Evolutionary conservation across 2,888 invertebrate species (phyloP), one percentile per base, ranked within the genome.

Genomic region (Cryptus armator): DNA sequence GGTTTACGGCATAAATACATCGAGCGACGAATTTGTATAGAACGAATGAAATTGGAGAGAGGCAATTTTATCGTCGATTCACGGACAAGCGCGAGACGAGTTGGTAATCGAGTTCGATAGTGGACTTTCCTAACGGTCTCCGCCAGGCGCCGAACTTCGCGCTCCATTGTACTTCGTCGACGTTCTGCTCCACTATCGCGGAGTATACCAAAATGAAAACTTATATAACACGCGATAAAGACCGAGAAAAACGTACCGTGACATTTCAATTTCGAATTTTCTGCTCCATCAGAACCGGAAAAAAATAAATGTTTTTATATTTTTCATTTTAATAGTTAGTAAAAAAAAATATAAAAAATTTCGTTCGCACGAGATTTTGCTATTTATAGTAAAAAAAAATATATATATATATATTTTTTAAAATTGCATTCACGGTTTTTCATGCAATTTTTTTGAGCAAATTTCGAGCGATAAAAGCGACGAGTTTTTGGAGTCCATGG

Each of bases 1-100:
- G 48, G 14, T 64, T 32, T 64, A 64, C 64, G 32, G 32, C 64
- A 68, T 53, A 81, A 81, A 81, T 74, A 32, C 59, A 12, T 24
- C 16, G 10, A 44, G 67, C 43, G 14, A 37, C 14, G 51, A 64
- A 76, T 71, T 71, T 66, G 70, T 76, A 70, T 53, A 51, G 70
- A 43, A 43, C 24, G 70, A 46, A 37, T 32, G 53, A 81, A 70
- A 76, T 76, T 43, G 70, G 62, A 51, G 48, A 76, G 64, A 75
- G 51, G 81, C 76, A 66, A 82, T 64, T 76, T 76, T 76, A 53
- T 77, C 53, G 82, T 66, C 46, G 43, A 66, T 64, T 43, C 64
- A 37, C 62, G 51, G 12, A 29, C 37, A 32, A 16, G 37, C 32
- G 32, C 53, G 48, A 66, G 44, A 44, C 19, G 46, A 46, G 46